phyloP scores from a whole-genome alignment of 2,113 vertebrate species.

The Pogonocichla stellata region DNA sequence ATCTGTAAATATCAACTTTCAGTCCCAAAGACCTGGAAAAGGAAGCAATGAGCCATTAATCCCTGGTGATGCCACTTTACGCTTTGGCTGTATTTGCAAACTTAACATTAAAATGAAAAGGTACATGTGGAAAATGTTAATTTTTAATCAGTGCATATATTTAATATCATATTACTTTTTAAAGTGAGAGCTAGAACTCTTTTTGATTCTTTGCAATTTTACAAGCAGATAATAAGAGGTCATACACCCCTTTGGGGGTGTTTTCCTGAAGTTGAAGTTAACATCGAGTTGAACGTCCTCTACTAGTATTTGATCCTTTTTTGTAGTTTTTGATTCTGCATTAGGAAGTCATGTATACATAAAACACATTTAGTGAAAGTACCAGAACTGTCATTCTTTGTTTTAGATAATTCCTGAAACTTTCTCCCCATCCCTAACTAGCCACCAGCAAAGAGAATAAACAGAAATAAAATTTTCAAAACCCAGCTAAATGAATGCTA shows the following conservation, averaged over 20 bases:
- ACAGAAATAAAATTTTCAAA: not conserved
- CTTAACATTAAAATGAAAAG: not conserved
- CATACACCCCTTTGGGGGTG: not conserved
- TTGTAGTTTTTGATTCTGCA: not conserved
- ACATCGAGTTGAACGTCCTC: not conserved
- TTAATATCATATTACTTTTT: not conserved
- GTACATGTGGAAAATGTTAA: not conserved
- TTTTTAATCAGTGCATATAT: not conserved
- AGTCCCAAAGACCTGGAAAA: not conserved
- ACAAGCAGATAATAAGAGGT: not conserved
- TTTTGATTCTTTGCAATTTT: not conserved
- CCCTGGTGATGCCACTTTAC: not conserved
- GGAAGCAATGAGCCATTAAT: not conserved
- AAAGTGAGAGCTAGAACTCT: not conserved
- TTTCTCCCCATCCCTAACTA: not conserved
- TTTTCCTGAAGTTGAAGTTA: not conserved
- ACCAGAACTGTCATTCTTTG: not conserved
- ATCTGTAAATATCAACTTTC: not conserved
- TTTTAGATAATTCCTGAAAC: not conserved
- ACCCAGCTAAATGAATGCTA: not conserved
- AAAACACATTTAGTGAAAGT: not conserved
- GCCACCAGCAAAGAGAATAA: not conserved
- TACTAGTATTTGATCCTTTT: not conserved
- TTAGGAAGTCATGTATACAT: not conserved
- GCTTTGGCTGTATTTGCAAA: not conserved